Base-by-base conservation (phyloP, 2,113 vertebrate genomes). In the Trichomycterus rosablanca region DNA sequence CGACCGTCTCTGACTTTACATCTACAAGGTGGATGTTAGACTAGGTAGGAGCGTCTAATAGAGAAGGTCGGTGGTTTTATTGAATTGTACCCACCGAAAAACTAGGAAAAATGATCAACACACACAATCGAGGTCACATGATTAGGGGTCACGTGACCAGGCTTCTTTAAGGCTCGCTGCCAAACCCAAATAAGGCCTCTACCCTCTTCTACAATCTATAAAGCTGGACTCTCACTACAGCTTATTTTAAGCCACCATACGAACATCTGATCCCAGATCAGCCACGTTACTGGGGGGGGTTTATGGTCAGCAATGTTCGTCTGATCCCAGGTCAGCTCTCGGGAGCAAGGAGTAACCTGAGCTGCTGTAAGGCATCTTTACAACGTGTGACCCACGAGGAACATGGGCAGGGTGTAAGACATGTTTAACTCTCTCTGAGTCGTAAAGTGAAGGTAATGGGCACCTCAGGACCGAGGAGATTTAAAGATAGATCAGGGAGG, bases 401-500 rank as follows among this genome's bases (percentile, higher is more conserved):
- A 20, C 23, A 3, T 12, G 59, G 42, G 40, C 18, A 44, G 64
- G 51, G n/a, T 34, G 46, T 60, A 48, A 67, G 51, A 49, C 23
- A 22, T 66, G 43, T 58, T n/a, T 23, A 50, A 59, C 61, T 63
- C 70, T n/a, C n/a, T n/a, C n/a, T n/a, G n/a, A n/a, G n/a, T 77
- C 64, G 73, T 80, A 71, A 37, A 64, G 48, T 16, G 26, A 59
- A 77, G 83, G 81, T 86, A 88, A 77, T 62, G 0, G 76, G 87
- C 78, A 81, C 87, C 76, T 59, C 63, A 46, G 1, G 45, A 37
- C 74, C 62, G 71, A 76, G 42, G 3, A 16, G 43, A 43, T 18
- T 72, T 86, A 87, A 85, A 88, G 81, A 86, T 89, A 89, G 82
- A 61, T 56, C 34, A 80, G 77, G n/a, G 70, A 42, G 75, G 69